Evolutionary conservation across 2,113 vertebrate species (phyloP).

Genomic region (Macquaria australasica): DNA sequence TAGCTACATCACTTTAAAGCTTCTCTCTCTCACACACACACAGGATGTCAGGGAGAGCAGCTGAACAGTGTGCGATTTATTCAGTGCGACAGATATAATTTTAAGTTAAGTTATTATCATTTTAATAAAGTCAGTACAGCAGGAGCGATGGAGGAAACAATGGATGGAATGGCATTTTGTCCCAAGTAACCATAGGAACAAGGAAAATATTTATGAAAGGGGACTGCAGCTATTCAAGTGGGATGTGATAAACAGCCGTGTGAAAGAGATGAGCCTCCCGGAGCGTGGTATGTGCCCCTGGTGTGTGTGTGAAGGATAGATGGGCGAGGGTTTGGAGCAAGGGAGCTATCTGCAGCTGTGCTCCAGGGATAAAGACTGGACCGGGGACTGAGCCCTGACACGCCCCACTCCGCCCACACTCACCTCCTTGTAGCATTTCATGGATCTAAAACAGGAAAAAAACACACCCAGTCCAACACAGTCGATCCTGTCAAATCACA

Average conservation of each 20-base stretch:
- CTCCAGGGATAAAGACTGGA: conserved; percentile 49
- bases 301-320: conserved; percentile 27
- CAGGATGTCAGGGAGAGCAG: conserved; percentile 14
- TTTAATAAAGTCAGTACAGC: conserved; percentile 30
- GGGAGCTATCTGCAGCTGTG: conserved; percentile 70
- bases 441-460: conserved; percentile 16
- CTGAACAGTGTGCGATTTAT: conserved; percentile 38
- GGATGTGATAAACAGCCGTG: conserved; percentile 49
- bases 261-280: conserved; percentile 34
- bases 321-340: conserved; percentile 5
- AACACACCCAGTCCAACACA: conserved; percentile 26
- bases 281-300: conserved; percentile 34
- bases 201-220: conserved; percentile 69
- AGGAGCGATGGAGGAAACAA: conserved; percentile 52
- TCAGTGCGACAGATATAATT: conserved; percentile 1
- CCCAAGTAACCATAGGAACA: conserved; percentile 63
- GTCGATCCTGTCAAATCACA: conserved; percentile 40
- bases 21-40: neutral
- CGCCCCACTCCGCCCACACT: neutral
- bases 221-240: conserved; percentile 54
- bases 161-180: conserved; percentile 54
- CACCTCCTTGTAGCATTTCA: conserved; percentile 4
- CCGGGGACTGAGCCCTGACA: conserved; percentile 16
- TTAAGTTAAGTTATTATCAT: neutral
- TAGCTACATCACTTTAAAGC: conserved; percentile 42